Evolutionary conservation across 1,140 invertebrate genomes (phyloP).

Genomic region (Zaprionus ornatus): DNA sequence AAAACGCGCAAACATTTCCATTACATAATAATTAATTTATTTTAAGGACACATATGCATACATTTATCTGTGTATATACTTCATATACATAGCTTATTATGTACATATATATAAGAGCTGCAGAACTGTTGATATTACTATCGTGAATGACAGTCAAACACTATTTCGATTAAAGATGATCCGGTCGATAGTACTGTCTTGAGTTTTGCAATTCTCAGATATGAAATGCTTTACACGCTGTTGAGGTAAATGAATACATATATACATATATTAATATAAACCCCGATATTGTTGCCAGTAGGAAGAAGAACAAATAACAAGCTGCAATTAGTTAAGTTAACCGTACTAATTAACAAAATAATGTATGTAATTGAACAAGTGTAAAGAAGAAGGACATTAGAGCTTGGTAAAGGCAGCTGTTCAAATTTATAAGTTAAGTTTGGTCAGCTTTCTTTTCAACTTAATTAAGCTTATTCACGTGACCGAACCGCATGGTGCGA

Average conservation of each 20-base stretch:
- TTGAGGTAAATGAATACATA: conserved; percentile 34
- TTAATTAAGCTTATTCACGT: conserved; percentile 52
- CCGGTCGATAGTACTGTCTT: conserved; percentile 16
- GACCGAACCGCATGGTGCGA: conserved; percentile 51
- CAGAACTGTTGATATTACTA: not conserved
- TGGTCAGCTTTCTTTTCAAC: conserved; percentile 47
- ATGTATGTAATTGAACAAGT: conserved; percentile 56
- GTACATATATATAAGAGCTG: conserved; percentile 14
- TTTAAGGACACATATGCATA: conserved; percentile 36
- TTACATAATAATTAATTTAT: conserved; percentile 61
- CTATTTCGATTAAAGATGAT: not conserved
- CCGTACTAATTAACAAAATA: conserved; percentile 62
- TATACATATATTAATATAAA: conserved; percentile 28
- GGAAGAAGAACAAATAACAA: conserved; percentile 67
- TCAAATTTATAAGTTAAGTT: conserved; percentile 19
- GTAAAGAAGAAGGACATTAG: conserved; percentile 54
- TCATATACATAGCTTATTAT: conserved; percentile 6
- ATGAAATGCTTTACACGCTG: conserved; percentile 63
- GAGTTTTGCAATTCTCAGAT: conserved; percentile 4
- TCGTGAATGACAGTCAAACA: not conserved
- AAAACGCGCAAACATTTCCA: conserved; percentile 72
- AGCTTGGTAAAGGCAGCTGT: conserved; percentile 42
- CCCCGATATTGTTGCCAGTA: conserved; percentile 79
- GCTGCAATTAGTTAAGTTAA: conserved; percentile 64
- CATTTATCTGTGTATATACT: conserved; percentile 23